phyloP scores from a whole-genome alignment of 1,140 invertebrate genomes.

The Conus ventricosus region DNA sequence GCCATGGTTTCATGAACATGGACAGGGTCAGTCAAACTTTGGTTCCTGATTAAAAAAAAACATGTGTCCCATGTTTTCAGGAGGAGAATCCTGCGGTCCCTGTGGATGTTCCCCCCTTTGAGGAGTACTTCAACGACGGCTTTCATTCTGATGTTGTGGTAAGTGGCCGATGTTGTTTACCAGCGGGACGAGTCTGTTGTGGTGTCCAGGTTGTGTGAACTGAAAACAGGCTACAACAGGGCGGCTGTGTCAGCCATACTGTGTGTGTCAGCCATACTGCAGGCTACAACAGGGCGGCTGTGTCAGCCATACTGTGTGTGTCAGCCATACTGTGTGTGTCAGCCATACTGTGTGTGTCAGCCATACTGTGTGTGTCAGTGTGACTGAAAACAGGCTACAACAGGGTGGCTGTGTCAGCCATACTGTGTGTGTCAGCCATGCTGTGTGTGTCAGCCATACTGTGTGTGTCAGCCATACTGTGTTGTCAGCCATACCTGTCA shows the following conservation, averaged over 20 bases:
- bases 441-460: too few species aligned
- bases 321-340: background rate
- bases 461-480: background rate
- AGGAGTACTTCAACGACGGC: constrained; percentile 73
- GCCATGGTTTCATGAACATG: too few species aligned
- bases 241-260: background rate
- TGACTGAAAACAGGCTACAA: background rate
- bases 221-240: background rate
- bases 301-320: constrained; percentile 19
- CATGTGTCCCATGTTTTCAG: background rate
- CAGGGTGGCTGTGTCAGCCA: background rate
- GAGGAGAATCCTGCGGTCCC: constrained; percentile 27
- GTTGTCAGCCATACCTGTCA: constrained; percentile 12
- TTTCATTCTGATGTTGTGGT: constrained; percentile 70
- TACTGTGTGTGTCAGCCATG: constrained; percentile 12
- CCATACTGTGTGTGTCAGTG: too few species aligned
- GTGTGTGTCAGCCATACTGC: background rate
- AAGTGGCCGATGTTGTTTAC: constrained; percentile 43
- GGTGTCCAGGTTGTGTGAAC: too few species aligned
- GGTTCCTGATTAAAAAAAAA: too few species aligned
- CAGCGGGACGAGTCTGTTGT: too few species aligned
- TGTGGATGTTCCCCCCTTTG: constrained; percentile 54
- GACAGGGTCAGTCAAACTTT: too few species aligned
- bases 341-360: constrained; percentile 17
- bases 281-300: background rate